Evolutionary conservation across 2,797 vertebrate species (phyloP).

Genomic region (Characodon lateralis): DNA sequence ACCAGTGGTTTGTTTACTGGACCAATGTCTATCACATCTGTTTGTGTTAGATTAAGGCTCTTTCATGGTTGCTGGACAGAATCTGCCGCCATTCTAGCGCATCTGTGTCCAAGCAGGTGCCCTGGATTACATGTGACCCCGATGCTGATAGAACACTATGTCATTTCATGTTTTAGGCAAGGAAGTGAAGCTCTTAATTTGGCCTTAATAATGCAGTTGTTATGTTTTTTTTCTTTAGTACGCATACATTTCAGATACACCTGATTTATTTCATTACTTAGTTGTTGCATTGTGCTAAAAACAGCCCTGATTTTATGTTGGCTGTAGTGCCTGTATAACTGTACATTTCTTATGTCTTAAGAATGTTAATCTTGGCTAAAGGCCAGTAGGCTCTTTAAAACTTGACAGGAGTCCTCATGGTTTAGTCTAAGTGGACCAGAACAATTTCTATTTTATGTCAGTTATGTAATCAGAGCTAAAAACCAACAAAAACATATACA

Average conservation of each 20-base stretch:
- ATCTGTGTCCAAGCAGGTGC: background rate
- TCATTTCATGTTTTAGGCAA: background rate
- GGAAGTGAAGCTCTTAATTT: background rate
- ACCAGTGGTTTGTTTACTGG: background rate
- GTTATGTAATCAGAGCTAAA: too few species aligned
- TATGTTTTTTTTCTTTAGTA: background rate
- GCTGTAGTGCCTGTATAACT: background rate
- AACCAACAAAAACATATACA: too few species aligned
- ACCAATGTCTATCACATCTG: constrained; percentile 6
- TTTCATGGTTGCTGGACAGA: background rate
- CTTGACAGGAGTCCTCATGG: background rate
- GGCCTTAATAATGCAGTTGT: background rate
- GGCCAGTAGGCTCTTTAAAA: background rate
- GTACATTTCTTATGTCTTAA: background rate
- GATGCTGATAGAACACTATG: background rate
- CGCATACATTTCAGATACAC: background rate
- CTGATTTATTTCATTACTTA: background rate
- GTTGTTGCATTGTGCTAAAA: background rate
- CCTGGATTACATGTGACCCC: background rate
- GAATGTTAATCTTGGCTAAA: background rate
- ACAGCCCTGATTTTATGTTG: background rate
- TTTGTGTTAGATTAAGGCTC: background rate
- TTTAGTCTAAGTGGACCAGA: background rate
- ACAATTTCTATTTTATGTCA: background rate
- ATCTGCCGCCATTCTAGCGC: background rate